Percentiles rank a stretch among this genome's conserved stretches.
Conservation (phyloP, 2,888 invertebrate species). For the Synanthedon vespiformis region DNA sequence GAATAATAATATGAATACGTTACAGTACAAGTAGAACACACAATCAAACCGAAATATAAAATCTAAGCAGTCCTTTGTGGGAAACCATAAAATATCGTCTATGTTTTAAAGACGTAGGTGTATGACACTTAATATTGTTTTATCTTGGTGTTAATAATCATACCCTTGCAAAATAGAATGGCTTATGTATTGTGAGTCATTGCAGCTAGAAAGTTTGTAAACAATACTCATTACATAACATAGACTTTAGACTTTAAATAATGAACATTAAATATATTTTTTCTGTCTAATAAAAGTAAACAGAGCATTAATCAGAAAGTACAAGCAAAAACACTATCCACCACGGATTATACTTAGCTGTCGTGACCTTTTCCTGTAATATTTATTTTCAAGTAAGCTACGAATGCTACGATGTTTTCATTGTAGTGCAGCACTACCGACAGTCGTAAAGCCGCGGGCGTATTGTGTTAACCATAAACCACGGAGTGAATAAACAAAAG, state of each 20-base stretch:
- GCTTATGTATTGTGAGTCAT: slow-evolving; percentile 24
- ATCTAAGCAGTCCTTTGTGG: no score
- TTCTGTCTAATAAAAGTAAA: no score
- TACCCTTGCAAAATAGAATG: slow-evolving; percentile 34
- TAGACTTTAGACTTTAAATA: no score
- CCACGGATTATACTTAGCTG: no score
- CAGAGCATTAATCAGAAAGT: no score
- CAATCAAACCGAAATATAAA: no score
- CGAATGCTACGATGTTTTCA: neutral
- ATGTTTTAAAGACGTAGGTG: slow-evolving; percentile 43
- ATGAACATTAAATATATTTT: no score
- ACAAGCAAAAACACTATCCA: no score
- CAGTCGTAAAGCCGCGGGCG: slow-evolving; percentile 14
- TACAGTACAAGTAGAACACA: no score
- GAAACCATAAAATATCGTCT: slow-evolving; percentile 21
- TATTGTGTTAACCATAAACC: slow-evolving; percentile 37
- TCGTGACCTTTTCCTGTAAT: no score
- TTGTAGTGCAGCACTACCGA: neutral
- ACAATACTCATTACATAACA: no score
- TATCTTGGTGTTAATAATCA: slow-evolving; percentile 29
- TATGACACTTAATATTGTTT: slow-evolving; percentile 25
- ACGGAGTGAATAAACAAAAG: slow-evolving; percentile 45
- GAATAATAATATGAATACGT: no score
- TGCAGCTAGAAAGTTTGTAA: slow-evolving; percentile 4
- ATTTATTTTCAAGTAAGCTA: neutral